Conservation (phyloP, 2,797 vertebrate species). For the Scarus forsteni region DNA sequence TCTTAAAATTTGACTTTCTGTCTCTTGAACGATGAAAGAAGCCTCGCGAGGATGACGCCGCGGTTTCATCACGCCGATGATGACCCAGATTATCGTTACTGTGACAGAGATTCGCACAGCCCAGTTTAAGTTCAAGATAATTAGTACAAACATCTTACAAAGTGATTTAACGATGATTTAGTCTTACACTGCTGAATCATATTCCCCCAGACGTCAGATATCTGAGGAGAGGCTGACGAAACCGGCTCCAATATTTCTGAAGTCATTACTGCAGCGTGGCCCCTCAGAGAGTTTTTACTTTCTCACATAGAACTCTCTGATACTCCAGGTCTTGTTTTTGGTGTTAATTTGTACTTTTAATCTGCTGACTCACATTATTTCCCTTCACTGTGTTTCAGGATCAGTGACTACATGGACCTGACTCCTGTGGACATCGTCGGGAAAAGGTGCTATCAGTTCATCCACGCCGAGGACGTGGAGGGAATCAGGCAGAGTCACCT, state of each 20-base stretch:
- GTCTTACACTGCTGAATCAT: neutral
- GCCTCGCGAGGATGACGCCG: neutral
- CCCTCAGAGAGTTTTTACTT: neutral
- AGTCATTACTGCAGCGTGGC: neutral
- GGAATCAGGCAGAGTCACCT: slow-evolving; percentile 96
- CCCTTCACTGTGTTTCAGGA: slow-evolving; percentile 79
- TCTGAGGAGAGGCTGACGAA: neutral
- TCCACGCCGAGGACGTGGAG: slow-evolving; percentile 98
- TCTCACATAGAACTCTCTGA: neutral
- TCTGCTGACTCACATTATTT: neutral
- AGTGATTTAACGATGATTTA: neutral
- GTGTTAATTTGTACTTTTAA: too few species aligned
- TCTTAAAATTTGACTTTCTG: neutral
- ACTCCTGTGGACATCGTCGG: slow-evolving; percentile 97
- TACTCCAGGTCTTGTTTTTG: neutral
- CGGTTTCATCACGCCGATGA: neutral
- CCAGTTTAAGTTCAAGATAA: neutral
- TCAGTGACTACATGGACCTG: slow-evolving; percentile 99
- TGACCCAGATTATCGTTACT: neutral
- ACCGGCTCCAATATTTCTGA: neutral
- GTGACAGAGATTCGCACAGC: neutral
- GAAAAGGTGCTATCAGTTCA: slow-evolving; percentile 98
- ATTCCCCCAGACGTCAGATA: neutral
- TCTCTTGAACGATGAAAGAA: neutral
- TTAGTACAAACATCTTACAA: neutral